A percentile compares a stretch with the other conserved stretches of the same genome.
Conservation (phyloP, 2,797 vertebrate species). For the Danio choprae region DNA sequence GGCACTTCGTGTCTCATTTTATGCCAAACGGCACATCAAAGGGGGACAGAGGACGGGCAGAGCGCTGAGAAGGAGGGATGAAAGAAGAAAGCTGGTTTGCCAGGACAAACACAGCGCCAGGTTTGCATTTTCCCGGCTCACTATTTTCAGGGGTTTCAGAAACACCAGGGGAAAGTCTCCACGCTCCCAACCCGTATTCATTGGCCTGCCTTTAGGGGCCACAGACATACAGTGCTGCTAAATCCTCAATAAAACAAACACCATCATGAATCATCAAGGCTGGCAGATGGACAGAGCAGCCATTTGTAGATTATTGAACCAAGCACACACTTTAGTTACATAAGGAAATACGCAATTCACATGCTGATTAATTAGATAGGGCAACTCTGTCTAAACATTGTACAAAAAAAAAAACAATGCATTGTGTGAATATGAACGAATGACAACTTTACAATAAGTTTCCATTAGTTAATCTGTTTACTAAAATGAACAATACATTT, state of each 20-base stretch:
- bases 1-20: constrained; percentile 9
- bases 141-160: neutral
- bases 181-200: neutral
- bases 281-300: constrained; percentile 33
- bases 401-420: no score
- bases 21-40: constrained; percentile 27
- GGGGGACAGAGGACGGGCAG: constrained; percentile 17
- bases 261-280: constrained; percentile 14
- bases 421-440: neutral
- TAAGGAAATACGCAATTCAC: neutral
- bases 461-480: no score
- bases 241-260: constrained; percentile 38
- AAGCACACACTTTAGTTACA: constrained; percentile 1
- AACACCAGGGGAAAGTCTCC: neutral
- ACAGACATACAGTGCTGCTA: constrained; percentile 18
- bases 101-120: neutral
- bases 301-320: constrained; percentile 37
- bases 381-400: neutral
- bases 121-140: neutral
- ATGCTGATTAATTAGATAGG: neutral
- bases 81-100: constrained; percentile 19
- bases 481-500: no score
- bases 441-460: no score
- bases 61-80: constrained; percentile 6
- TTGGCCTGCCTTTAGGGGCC: constrained; percentile 12